Evolutionary conservation across 2,113 vertebrate species (phyloP).

Genomic region (Sapayoa aenigma): DNA sequence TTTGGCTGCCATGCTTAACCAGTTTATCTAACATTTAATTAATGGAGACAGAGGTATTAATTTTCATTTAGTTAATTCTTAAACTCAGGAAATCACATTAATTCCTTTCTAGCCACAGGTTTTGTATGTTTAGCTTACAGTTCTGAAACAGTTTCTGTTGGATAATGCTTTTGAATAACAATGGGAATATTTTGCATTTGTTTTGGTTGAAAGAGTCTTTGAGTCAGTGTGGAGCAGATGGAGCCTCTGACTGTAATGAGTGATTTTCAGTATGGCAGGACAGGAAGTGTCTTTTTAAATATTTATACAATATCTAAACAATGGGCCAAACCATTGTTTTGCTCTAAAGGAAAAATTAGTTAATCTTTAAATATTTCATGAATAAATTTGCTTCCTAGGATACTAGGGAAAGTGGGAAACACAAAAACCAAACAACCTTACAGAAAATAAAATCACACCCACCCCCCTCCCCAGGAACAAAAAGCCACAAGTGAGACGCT

Average conservation of each 20-base stretch:
- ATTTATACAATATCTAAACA: background rate
- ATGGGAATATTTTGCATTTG: background rate
- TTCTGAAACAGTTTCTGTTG: background rate
- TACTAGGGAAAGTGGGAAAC: background rate
- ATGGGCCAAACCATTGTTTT: background rate
- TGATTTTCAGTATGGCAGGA: background rate
- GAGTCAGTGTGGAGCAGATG: background rate
- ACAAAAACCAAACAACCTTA: accelerated
- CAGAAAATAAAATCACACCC: background rate
- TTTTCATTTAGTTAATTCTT: background rate
- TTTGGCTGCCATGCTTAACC: background rate
- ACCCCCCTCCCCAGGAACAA: no score
- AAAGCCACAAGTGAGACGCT: background rate
- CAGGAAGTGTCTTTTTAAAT: background rate
- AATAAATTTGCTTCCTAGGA: background rate
- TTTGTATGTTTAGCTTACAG: background rate
- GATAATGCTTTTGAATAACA: background rate
- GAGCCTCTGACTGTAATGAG: background rate
- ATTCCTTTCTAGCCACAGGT: background rate
- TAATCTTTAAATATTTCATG: background rate
- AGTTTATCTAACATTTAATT: background rate
- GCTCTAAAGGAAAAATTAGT: background rate
- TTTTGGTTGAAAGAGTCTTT: background rate
- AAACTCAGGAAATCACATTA: background rate
- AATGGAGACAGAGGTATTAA: background rate